A percentile compares a stretch with the other conserved stretches of the same genome.
Conservation (phyloP, 2,797 vertebrate species). For the Gymnoscopelus microlampas region DNA sequence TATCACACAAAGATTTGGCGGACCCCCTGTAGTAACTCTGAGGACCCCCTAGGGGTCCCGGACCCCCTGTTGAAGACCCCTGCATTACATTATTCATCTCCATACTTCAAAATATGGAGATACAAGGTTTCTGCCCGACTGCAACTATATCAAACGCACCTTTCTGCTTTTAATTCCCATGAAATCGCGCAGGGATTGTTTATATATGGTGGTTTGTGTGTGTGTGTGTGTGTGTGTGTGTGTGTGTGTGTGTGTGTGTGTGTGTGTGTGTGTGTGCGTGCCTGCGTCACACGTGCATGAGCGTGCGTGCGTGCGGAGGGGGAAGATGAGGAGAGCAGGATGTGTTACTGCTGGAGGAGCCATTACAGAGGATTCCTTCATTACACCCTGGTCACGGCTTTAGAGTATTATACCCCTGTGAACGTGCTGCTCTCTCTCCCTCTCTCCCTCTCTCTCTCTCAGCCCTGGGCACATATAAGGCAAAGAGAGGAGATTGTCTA, state of each 20-base stretch:
- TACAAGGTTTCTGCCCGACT: too few species aligned
- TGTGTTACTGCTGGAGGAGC: constrained; percentile 68
- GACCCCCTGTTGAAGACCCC: too few species aligned
- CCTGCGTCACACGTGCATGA: constrained; percentile 23
- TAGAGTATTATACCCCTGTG: constrained; percentile 67
- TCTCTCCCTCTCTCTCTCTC: constrained; percentile 29
- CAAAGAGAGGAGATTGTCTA: constrained; percentile 62
- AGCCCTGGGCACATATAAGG: constrained; percentile 57
- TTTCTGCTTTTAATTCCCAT: constrained; percentile 76
- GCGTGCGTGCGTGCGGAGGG: constrained; percentile 4
- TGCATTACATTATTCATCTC: too few species aligned
- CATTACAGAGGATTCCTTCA: constrained; percentile 73
- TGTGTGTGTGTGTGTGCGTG: constrained; percentile 21
- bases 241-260: constrained; percentile 22
- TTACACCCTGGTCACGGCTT: constrained; percentile 73
- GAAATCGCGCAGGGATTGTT: constrained; percentile 71
- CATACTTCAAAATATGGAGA: too few species aligned
- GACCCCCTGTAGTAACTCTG: too few species aligned
- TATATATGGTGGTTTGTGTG: constrained; percentile 23
- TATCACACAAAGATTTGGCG: too few species aligned
- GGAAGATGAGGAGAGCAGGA: constrained; percentile 44
- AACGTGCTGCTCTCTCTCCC: constrained; percentile 42
- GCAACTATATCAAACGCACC: constrained; percentile 62
- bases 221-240: constrained; percentile 23
- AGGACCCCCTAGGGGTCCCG: too few species aligned